Evolutionary conservation across 2,888 invertebrate species (phyloP), one percentile per base, ranked within the genome.

Genomic region (Tenthredo scrophulariae): DNA sequence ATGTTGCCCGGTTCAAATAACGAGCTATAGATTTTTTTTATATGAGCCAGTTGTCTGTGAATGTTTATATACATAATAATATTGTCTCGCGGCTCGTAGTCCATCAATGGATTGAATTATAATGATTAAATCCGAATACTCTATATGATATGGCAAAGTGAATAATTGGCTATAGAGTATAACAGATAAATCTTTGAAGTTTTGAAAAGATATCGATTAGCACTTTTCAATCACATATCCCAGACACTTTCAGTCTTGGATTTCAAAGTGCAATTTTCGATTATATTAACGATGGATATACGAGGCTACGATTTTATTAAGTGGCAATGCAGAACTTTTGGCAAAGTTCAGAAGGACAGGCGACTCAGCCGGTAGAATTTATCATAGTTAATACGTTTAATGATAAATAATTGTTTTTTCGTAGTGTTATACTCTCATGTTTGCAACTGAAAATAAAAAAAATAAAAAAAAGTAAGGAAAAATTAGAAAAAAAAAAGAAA

Each of bases 21-120:
- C 83, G 83, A 83, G 83, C 50, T 83, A 67, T 83, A 83, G 83
- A 83, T 83, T 83, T 83, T 83, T 83, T 83, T 83, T 83, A 83
- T 70, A 83, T 33, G 67, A 43, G 46, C 67, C 65, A 83, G 70
- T 83, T 46, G 83, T 83, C 67, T 67, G 67, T 43, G 70, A 83
- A 83, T 83, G 83, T 83, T 83, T 80, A 40, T 80, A 65, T 29
- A 46, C 10, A 70, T 79, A 37, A 37, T 37, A 37, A 74, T 33
- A 26, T 80, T 80, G n/a, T 62, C 58, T 62, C 62, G 40, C 26
- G 10, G 80, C 80, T 80, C 58, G 80, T 58, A 62, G 62, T 80
- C 58, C 80, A 80, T 80, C 80, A 62, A 80, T 62, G 26, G 22
- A 9, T 43, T 40, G 18, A 33, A 67, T 33, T 46, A 4, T 75